Base-by-base conservation (phyloP, 1,140 invertebrate genomes). In the Sycobia sp. region DNA sequence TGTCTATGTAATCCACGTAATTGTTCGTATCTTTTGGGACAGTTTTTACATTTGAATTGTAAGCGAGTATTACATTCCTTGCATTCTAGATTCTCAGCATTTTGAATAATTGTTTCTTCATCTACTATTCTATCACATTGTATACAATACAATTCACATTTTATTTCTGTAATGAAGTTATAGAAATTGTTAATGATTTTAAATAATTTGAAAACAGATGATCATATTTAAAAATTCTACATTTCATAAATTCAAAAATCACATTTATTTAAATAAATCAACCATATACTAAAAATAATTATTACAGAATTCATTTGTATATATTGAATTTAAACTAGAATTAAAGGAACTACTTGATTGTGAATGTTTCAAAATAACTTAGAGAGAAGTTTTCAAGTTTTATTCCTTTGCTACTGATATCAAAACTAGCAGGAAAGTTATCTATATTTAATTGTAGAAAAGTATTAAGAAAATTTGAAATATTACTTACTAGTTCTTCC, bases 1-100 rank as follows among this genome's bases (percentile, higher is more conserved):
- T 65, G 62, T 46, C 62, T 58, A 29, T 65, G 62, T n/a, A 65
- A 55, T 65, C 55, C 62, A 4, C 62, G 55, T 11, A 65, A 11
- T 36, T 65, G 62, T 18, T 65, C 55, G 39, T 65, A 65, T 46
- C 62, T 5, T 22, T 65, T 65, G 1, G 62, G 54, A 29, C 62
- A 65, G 18, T 39, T 65, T 8, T 65, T 65, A 39, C 62, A 65
- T 53, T 65, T 65, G 23, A 65, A 65, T 39, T 58, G 49, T 22
- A 65, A n/a, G 29, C 55, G 23, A 23, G 62, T 65, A 9, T 53
- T 58, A 46, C 62, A 65, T 29, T 53, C 47, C n/a, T 65, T 65
- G n/a, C 62, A 65, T 16, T 58, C 62, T 9, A 65, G 16, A 59
- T 25, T 58, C n/a, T 65, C 62, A 34, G 62, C 62, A 58, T 59